These are phyloP conservation scores for Yponomeuta plumbellus DNA, from an alignment of 2,888 invertebrate species.

Conservation along the genomic window DNA sequence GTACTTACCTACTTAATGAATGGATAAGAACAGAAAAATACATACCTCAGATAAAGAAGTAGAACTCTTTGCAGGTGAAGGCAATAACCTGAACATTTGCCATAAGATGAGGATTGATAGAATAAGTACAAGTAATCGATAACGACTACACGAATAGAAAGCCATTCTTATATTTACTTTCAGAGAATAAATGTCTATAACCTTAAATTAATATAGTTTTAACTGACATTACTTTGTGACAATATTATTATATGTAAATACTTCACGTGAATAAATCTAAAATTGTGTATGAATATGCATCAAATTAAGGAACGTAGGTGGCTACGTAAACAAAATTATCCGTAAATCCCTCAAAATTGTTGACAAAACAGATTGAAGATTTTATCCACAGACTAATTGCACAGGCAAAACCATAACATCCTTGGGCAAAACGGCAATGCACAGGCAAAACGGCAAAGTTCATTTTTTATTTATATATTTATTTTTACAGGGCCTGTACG, in stretches of 20 bases:
- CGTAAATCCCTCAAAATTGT: too few relatives aligned
- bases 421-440: too few relatives aligned
- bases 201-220: too few relatives aligned
- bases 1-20: too few relatives aligned
- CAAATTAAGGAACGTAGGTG: neutral
- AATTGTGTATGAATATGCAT: neutral
- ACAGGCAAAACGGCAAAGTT: too few relatives aligned
- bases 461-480: too few relatives aligned
- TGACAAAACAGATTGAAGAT: too few relatives aligned
- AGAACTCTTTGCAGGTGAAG: conserved; percentile 20
- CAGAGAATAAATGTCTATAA: neutral
- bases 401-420: too few relatives aligned
- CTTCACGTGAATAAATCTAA: neutral
- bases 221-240: too few relatives aligned
- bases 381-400: too few relatives aligned
- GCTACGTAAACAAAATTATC: neutral
- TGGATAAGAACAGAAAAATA: conserved; percentile 3
- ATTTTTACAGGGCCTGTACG: too few relatives aligned
- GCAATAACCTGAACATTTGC: conserved; percentile 58
- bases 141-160: conserved; percentile 64
- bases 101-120: conserved; percentile 61
- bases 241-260: too few relatives aligned
- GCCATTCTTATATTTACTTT: conserved; percentile 38
- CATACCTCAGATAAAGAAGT: conserved; percentile 46
- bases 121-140: conserved; percentile 58